Conservation (phyloP, 2,888 invertebrate genomes). For the Saturnia japonica region DNA sequence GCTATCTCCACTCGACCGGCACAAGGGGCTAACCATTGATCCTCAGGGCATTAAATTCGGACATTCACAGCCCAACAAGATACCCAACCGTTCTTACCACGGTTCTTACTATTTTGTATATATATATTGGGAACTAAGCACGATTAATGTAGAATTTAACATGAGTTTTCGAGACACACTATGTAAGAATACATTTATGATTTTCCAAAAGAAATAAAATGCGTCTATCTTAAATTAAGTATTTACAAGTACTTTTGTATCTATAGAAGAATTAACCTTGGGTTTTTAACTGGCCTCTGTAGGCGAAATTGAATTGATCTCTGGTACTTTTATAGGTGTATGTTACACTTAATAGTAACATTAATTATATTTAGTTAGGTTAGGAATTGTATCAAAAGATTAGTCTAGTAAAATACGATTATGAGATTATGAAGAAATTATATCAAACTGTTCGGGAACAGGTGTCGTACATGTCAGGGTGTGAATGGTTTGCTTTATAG, state of each 20-base stretch:
- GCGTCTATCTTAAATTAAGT: not conserved
- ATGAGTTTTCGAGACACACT: not conserved
- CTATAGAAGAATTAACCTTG: not conserved
- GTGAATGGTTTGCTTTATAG: slow-evolving; percentile 16
- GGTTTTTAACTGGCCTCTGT: not conserved
- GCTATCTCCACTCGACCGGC: slow-evolving; percentile 20
- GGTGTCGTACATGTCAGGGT: not conserved
- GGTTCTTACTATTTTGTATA: not conserved
- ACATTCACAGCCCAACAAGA: slow-evolving; percentile 15
- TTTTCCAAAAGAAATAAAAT: not conserved
- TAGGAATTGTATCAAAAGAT: not conserved
- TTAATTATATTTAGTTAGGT: too few relatives aligned
- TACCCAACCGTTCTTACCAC: not conserved
- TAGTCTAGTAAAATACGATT: not conserved
- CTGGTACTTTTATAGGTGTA: not conserved
- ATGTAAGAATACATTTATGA: not conserved
- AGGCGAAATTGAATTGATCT: not conserved
- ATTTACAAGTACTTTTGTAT: not conserved
- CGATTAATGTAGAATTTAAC: not conserved
- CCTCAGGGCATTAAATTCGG: slow-evolving; percentile 15
- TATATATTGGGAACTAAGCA: not conserved
- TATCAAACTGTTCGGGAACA: not conserved
- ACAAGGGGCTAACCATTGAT: slow-evolving; percentile 16
- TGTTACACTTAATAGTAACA: not conserved
- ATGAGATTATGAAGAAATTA: not conserved